Percentiles rank a stretch among this genome's conserved stretches.
These are phyloP conservation scores for Agapornis canus DNA, from an alignment of 2,797 vertebrate genomes.

Conservation along the genomic window DNA sequence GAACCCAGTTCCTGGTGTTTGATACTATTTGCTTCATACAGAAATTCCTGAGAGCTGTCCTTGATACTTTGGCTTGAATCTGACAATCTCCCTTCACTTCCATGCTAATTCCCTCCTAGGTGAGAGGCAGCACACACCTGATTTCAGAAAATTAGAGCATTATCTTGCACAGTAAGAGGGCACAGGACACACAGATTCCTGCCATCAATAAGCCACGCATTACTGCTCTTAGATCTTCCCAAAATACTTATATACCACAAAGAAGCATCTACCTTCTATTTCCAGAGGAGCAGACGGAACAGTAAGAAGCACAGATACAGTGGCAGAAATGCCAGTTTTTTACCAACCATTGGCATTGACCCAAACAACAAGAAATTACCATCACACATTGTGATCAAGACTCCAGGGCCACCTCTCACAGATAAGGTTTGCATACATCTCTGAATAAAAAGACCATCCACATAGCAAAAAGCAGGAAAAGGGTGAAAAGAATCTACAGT, in stretches of 20 bases:
- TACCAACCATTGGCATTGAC: background rate
- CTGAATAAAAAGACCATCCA: background rate
- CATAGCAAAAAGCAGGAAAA: background rate
- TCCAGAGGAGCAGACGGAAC: background rate
- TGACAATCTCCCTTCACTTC: background rate
- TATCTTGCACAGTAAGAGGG: background rate
- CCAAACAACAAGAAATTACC: background rate
- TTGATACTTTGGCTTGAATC: background rate
- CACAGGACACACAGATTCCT: background rate
- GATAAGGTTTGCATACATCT: background rate
- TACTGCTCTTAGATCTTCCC: background rate
- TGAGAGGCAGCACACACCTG: background rate
- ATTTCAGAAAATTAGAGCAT: background rate
- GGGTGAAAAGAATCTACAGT: background rate
- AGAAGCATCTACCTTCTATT: background rate
- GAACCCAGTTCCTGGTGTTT: background rate
- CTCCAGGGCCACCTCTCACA: background rate
- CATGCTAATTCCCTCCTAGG: background rate
- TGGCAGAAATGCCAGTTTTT: background rate
- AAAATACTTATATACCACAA: background rate
- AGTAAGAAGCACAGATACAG: background rate
- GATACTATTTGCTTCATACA: background rate
- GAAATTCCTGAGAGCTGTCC: background rate
- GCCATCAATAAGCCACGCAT: background rate
- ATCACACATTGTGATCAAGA: background rate